A percentile compares a stretch with the other conserved stretches of the same genome.
phyloP scores from a whole-genome alignment of 2,113 vertebrate species.

The Bettongia penicillata region DNA sequence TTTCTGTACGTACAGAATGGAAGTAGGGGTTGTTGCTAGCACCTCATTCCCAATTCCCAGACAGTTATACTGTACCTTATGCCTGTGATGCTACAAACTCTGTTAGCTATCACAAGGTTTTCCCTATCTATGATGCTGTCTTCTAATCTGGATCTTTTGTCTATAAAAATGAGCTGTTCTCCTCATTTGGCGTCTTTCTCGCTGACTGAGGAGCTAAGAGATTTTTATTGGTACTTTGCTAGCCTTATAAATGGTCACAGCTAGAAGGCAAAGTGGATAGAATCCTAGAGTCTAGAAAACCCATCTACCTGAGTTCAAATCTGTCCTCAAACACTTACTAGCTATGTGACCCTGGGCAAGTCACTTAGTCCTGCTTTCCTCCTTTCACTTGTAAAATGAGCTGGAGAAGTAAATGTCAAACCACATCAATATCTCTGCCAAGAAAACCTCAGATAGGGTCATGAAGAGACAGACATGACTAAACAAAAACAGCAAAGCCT shows the following conservation, averaged over 20 bases:
- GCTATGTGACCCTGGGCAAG: too few species aligned
- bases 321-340: too few species aligned
- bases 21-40: not conserved
- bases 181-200: not conserved
- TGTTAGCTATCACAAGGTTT: not conserved
- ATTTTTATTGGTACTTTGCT: not conserved
- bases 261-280: too few species aligned
- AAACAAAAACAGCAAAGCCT: not conserved
- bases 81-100: not conserved
- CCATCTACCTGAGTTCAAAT: too few species aligned
- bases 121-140: not conserved
- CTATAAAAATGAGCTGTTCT: not conserved
- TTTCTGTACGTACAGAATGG: not conserved
- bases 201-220: not conserved
- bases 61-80: not conserved
- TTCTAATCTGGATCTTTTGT: not conserved
- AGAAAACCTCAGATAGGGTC: not conserved
- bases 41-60: not conserved
- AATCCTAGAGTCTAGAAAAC: too few species aligned
- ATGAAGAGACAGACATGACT: not conserved
- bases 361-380: not conserved
- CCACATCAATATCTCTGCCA: not conserved
- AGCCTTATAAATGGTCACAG: too few species aligned
- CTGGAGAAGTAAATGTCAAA: not conserved
- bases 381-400: not conserved